Evolutionary conservation across 2,888 invertebrate genomes (phyloP).

Genomic region (Heliconius aoede): DNA sequence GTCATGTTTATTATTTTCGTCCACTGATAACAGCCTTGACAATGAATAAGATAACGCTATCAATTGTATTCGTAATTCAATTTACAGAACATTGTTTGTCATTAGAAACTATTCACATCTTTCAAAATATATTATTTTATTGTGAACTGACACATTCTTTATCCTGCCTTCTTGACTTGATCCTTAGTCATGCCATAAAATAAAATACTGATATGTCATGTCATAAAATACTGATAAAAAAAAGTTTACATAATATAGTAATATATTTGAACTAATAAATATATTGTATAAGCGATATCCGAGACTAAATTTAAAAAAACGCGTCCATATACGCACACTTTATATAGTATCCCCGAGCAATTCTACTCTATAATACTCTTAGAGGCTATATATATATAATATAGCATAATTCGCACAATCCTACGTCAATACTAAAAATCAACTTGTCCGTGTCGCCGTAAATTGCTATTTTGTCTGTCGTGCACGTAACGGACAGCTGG

Average conservation of each 20-base stretch:
- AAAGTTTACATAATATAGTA: no score
- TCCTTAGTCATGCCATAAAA: no score
- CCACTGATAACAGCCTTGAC: slow-evolving; percentile 24
- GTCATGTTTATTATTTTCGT: slow-evolving; percentile 20
- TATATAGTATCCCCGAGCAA: no score
- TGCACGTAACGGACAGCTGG: slow-evolving; percentile 41
- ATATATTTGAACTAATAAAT: no score
- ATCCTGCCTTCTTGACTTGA: neutral
- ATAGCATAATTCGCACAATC: neutral
- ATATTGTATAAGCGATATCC: no score
- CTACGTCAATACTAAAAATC: neutral
- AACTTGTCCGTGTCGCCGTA: neutral
- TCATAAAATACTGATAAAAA: no score
- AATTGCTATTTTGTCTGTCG: slow-evolving; percentile 9
- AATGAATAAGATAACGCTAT: slow-evolving; percentile 30
- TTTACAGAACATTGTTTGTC: slow-evolving; percentile 8
- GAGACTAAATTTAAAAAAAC: neutral
- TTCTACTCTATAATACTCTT: neutral
- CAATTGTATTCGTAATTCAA: slow-evolving; percentile 20
- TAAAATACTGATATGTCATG: no score
- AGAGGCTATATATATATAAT: neutral
- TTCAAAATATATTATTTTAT: neutral
- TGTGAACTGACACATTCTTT: neutral
- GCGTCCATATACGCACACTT: no score
- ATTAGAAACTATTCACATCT: neutral